phyloP scores from a whole-genome alignment of 2,113 vertebrate genomes.

The Oophaga pumilio region DNA sequence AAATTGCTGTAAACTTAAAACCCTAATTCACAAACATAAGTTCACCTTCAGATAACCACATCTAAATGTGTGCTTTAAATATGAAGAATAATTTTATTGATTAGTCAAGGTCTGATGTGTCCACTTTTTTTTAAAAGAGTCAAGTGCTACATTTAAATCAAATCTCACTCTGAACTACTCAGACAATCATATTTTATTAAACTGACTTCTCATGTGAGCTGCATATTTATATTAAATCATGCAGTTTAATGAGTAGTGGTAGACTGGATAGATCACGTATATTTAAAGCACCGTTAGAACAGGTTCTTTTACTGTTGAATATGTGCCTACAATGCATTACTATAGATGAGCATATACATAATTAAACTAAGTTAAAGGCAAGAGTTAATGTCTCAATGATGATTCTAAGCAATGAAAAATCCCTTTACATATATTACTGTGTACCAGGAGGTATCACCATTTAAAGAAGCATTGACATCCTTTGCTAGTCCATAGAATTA shows the following conservation, averaged over 20 bases:
- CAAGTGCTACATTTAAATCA: conserved; percentile 10
- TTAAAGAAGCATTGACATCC: background rate
- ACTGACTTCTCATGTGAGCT: background rate
- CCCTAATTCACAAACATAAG: background rate
- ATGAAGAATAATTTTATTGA: background rate
- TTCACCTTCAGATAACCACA: background rate
- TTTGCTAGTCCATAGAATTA: background rate
- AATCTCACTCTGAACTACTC: background rate
- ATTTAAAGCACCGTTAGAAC: background rate
- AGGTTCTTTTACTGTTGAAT: background rate
- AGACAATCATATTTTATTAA: conserved; percentile 24
- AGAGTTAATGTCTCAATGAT: background rate
- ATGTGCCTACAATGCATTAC: background rate
- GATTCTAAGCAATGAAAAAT: background rate
- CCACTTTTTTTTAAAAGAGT: background rate
- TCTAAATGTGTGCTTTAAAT: background rate
- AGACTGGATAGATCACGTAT: background rate
- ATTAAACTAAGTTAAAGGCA: background rate
- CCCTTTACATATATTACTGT: background rate
- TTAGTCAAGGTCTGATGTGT: background rate
- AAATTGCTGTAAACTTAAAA: background rate
- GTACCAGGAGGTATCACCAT: background rate
- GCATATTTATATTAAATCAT: background rate
- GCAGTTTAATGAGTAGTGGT: background rate
- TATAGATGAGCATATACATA: background rate